These are phyloP conservation scores for Ptilonorhynchus violaceus DNA, from an alignment of 2,113 vertebrate species.

Conservation along the genomic window DNA sequence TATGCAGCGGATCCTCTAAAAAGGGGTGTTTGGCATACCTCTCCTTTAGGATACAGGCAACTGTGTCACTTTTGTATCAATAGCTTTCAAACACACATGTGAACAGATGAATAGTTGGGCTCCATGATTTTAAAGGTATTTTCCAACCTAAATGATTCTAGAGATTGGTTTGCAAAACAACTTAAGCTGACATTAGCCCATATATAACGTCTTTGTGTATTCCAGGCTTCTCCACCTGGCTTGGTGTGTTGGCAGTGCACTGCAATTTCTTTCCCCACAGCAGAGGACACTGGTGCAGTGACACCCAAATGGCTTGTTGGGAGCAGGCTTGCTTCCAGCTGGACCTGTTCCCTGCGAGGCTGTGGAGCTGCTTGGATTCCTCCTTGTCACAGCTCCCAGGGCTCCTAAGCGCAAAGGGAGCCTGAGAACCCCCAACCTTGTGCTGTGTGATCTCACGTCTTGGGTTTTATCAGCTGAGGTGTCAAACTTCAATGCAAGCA, in stretches of 20 bases:
- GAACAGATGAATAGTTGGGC: neutral
- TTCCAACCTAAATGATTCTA: neutral
- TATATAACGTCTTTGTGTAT: neutral
- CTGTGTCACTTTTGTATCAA: neutral
- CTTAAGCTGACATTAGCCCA: neutral
- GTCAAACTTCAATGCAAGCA: neutral
- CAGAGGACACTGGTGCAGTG: neutral
- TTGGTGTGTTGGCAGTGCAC: accelerated
- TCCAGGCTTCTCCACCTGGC: neutral
- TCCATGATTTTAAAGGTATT: neutral
- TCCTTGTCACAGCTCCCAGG: neutral
- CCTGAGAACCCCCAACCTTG: neutral
- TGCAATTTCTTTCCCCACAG: neutral
- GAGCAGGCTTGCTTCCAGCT: neutral
- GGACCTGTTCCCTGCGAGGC: neutral
- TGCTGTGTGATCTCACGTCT: neutral
- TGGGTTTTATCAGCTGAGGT: neutral
- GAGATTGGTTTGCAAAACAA: neutral
- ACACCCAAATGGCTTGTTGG: no score
- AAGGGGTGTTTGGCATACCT: neutral
- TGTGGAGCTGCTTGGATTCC: neutral
- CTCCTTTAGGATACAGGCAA: neutral
- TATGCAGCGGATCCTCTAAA: neutral
- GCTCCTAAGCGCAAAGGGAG: neutral
- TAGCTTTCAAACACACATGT: neutral